Base-by-base conservation (phyloP, 2,888 invertebrate species). In the Aleiodes alternator region DNA sequence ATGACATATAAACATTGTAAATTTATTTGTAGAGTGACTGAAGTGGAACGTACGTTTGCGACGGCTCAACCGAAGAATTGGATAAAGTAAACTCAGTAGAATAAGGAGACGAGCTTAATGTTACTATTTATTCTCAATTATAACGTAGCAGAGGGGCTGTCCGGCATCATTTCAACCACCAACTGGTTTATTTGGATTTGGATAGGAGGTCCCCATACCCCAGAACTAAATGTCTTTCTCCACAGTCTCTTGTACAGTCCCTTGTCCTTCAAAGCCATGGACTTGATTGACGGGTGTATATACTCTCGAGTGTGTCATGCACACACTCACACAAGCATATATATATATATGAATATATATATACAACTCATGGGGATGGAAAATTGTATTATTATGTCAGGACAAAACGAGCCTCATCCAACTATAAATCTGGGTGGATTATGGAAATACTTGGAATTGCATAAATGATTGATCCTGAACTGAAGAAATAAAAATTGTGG, bases 111-210 rank as follows among this genome's bases (percentile, higher is more conserved):
- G 8, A 23, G 77, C 77, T 76, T 79, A 80, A 79, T 80, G 80
- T 78, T 81, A 82, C 83, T 84, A 83, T 85, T 85, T 85, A 82
- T 84, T 85, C 82, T 84, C 84, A 85, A 85, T 85, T 85, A 85
- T 83, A 79, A 78, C 71, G 70, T 43, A 43, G 9, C 43, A 43
- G 43, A 43, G 73, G 73, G 55, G 76, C 78, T 73, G 79, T 76
- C 79, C 69, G 79, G 80, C 79, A 34, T 74, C 69, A 69, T 59
- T 72, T 69, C 51, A 51, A 29, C 69, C 69, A 69, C 77, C 64
- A 64, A 73, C 78, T 72, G 73, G 81, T 81, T 82, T 84, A 81
- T 83, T 83, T 82, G 73, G 77, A 72, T 77, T 73, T 50, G 61
- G 48, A 8, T 59, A 34, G 59, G 34, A 23, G 23, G 23, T 23